These are phyloP conservation scores for Tetanocera ferruginea DNA, from an alignment of 2,888 invertebrate genomes.

Conservation along the genomic window DNA sequence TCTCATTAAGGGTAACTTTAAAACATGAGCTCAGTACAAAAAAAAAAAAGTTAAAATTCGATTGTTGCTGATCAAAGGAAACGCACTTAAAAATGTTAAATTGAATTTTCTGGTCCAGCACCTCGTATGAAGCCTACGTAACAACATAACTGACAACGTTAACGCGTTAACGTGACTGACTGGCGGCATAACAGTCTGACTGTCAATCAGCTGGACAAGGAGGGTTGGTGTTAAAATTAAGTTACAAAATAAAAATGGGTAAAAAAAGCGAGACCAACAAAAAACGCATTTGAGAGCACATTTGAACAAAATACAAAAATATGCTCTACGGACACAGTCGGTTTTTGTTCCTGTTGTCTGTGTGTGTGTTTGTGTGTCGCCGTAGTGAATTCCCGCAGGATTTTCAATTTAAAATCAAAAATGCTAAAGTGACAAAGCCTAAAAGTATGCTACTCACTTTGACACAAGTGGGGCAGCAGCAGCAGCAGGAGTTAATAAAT, in stretches of 20 bases:
- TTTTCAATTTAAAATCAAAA: slow-evolving; percentile 54
- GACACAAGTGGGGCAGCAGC: slow-evolving; percentile 33
- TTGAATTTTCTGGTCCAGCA: slow-evolving; percentile 66
- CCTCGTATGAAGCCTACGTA: slow-evolving; percentile 49
- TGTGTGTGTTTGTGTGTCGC: slow-evolving; percentile 31
- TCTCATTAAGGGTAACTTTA: not conserved
- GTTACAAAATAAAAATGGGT: slow-evolving; percentile 44
- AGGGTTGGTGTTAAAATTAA: slow-evolving; percentile 28
- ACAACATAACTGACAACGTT: slow-evolving; percentile 32
- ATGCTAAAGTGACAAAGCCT: slow-evolving; percentile 33
- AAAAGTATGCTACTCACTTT: slow-evolving; percentile 39
- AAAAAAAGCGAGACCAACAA: slow-evolving; percentile 27
- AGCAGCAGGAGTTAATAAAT: slow-evolving; percentile 31
- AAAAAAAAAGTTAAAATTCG: slow-evolving; percentile 58
- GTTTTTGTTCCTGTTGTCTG: slow-evolving; percentile 35
- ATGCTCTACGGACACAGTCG: slow-evolving; percentile 38
- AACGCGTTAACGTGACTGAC: slow-evolving; percentile 39
- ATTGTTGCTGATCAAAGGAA: slow-evolving; percentile 68
- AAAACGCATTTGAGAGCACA: slow-evolving; percentile 54
- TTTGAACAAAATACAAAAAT: slow-evolving; percentile 56
- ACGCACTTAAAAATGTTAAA: slow-evolving; percentile 69
- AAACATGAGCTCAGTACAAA: slow-evolving; percentile 16
- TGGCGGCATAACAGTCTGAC: not conserved
- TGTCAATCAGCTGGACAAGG: slow-evolving; percentile 19
- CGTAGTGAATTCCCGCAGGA: slow-evolving; percentile 57